Evolutionary conservation across 1,140 invertebrate species (phyloP).

Genomic region (Goniozus legneri): DNA sequence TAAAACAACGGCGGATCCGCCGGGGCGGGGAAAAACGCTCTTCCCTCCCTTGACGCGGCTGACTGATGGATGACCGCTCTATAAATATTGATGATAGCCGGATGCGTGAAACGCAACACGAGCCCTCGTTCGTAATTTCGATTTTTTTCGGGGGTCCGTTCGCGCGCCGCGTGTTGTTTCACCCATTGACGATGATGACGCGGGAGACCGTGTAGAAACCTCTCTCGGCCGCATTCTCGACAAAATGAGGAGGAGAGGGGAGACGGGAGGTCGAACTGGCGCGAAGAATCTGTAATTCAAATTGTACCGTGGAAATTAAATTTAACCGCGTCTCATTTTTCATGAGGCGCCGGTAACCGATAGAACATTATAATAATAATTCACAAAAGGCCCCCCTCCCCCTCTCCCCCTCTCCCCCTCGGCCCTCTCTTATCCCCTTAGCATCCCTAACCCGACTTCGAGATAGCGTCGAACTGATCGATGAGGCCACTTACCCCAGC

Average conservation of each 20-base stretch:
- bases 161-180: no score
- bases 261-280: no score
- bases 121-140: neutral
- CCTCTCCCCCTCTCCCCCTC: neutral
- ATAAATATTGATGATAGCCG: constrained; percentile 25
- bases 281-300: constrained; percentile 37
- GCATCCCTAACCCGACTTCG: no score
- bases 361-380: constrained; percentile 24
- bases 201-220: no score
- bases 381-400: constrained; percentile 4
- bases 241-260: no score
- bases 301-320: constrained; percentile 35
- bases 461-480: no score
- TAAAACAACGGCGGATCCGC: no score
- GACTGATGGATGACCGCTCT: constrained; percentile 14
- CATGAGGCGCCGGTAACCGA: constrained; percentile 23
- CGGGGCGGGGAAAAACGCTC: neutral
- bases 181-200: constrained; percentile 9
- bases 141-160: no score
- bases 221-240: constrained; percentile 12
- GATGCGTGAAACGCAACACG: neutral
- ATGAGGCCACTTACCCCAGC: no score
- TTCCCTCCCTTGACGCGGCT: neutral
- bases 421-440: constrained; percentile 8
- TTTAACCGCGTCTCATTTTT: constrained; percentile 42